Evolutionary conservation across 2,888 invertebrate species (phyloP).

Genomic region (Urechis unicinctus): DNA sequence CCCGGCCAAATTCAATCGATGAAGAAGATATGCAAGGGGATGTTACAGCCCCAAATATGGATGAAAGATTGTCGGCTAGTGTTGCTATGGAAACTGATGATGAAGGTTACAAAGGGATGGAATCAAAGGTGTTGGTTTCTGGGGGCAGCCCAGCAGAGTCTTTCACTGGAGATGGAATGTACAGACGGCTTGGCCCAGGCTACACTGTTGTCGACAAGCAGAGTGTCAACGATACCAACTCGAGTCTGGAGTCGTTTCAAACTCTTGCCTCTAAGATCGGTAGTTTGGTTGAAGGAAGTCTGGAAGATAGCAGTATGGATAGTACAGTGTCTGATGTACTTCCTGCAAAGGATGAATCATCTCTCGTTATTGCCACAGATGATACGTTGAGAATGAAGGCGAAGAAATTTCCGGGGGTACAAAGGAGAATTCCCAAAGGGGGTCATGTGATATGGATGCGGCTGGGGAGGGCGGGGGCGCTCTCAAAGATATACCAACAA

Average conservation of each 20-base stretch:
- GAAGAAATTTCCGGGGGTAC: too few species aligned
- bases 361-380: too few species aligned
- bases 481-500: too few species aligned
- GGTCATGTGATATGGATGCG: too few species aligned
- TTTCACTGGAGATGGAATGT: neutral
- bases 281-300: neutral
- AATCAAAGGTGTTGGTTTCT: neutral
- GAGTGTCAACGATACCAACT: neutral
- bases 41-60: neutral
- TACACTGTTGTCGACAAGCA: conserved; percentile 3
- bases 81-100: conserved; percentile 12
- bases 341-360: too few species aligned
- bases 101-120: too few species aligned
- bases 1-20: neutral
- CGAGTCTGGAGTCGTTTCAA: neutral
- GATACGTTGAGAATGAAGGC: too few species aligned
- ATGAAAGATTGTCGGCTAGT: too few species aligned
- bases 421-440: too few species aligned
- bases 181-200: conserved; percentile 10
- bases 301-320: too few species aligned
- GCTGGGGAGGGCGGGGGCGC: too few species aligned
- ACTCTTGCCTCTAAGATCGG: conserved; percentile 4
- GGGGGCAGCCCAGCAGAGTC: neutral
- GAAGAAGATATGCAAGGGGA: neutral
- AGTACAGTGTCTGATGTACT: too few species aligned